Evolutionary conservation across 2,888 invertebrate species (phyloP), one percentile per base, ranked within the genome.

Genomic region (Xylocampa areola): DNA sequence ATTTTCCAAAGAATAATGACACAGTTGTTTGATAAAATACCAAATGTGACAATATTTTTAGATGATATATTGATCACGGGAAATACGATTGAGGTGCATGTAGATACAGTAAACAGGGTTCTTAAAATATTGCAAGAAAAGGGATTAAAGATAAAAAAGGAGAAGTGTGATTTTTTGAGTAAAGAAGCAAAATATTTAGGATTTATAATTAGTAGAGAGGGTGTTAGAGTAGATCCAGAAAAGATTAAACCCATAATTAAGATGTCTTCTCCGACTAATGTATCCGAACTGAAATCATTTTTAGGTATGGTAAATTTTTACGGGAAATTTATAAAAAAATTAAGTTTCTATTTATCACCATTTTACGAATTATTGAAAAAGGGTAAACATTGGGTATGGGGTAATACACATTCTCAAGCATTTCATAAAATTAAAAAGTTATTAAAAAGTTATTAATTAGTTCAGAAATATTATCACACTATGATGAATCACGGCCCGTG

Each of bases 291-390:
- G 16, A 32, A 32, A 14, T 32, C 32, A 7, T 32, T 32, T 14
- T 14, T 44, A 3, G 43, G 43, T 1, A 44, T 44, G 32, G 43
- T 44, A 7, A 44, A 44, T 16, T 44, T 44, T 13, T 44, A 44
- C 19, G 44, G 44, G 7, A 44, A 44, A 33, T 44, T 44, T 33
- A 44, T 44, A 33, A 44, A 25, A n/a, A 44, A 33, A 1, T 25
- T 44, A 16, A 44, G 11, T 2, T 6, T n/a, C 7, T 13, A 44
- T 21, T n/a, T 36, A 4, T 5, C 6, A 6, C 36, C 36, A 1
- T 16, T 36, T n/a, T 36, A 36, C 11, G 36, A 21, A 5, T 36
- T 36, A 10, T 21, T 36, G 11, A 36, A 21, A 36, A 36, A 36
- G n/a, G 21, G 21, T n/a, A 36, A 19, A 36, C 36, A 36, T n/a